Evolutionary conservation across 2,797 vertebrate species (phyloP).

Genomic region (Falco rusticolus): DNA sequence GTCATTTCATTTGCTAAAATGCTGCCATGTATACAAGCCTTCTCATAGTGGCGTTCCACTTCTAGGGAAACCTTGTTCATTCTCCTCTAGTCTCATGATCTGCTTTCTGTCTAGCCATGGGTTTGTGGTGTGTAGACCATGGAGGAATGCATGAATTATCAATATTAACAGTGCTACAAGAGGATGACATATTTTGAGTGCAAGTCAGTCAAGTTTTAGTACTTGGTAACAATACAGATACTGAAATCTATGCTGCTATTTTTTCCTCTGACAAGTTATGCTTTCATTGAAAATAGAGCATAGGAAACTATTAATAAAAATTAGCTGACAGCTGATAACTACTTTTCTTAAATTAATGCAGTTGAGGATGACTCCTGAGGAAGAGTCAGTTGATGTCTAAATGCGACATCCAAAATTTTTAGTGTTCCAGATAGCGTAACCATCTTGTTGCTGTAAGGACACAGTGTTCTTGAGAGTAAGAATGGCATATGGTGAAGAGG

Average conservation of each 20-base stretch:
- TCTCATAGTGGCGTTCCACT: neutral
- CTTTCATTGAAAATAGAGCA: neutral
- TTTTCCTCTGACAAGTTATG: neutral
- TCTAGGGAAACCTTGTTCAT: neutral
- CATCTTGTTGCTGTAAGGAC: neutral
- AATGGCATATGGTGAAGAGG: neutral
- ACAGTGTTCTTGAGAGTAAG: neutral
- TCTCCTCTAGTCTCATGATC: neutral
- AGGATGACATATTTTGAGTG: neutral
- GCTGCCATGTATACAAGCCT: neutral
- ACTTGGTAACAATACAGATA: neutral
- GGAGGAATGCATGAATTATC: neutral
- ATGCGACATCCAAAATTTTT: neutral
- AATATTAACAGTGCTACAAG: neutral
- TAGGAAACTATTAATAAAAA: neutral
- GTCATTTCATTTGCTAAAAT: neutral
- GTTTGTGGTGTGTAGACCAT: neutral
- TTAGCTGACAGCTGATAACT: neutral
- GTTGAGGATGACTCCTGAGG: neutral
- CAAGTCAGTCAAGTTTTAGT: neutral
- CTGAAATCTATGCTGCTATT: neutral
- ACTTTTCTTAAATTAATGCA: neutral
- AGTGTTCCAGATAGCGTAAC: neutral
- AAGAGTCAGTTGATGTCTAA: neutral
- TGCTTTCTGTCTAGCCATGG: neutral